Conservation (phyloP, 2,888 invertebrate genomes). For the Parelbella ahira region DNA sequence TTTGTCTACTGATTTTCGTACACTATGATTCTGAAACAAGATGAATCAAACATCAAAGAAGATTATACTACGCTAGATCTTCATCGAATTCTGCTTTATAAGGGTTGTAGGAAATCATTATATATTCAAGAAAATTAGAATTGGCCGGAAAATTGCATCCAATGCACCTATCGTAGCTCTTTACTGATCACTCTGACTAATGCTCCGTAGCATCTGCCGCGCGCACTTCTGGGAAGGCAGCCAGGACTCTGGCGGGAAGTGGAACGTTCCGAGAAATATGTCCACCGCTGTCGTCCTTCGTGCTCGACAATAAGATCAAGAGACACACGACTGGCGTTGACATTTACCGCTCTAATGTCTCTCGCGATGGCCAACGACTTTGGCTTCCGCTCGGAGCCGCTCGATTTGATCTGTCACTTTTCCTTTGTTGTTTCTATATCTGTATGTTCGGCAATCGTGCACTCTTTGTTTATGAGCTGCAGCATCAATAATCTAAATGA, state of each 20-base stretch:
- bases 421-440: slow-evolving; percentile 9
- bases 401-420: slow-evolving; percentile 14
- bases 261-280: slow-evolving; percentile 52
- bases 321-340: slow-evolving; percentile 39
- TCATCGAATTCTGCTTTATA: too few species aligned
- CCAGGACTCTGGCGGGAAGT: slow-evolving; percentile 51
- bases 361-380: slow-evolving; percentile 7
- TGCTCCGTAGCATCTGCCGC: slow-evolving; percentile 36
- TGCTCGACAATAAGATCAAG: slow-evolving; percentile 47
- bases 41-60: too few species aligned
- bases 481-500: not conserved
- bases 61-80: too few species aligned
- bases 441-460: slow-evolving; percentile 6
- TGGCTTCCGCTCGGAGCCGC: slow-evolving; percentile 8
- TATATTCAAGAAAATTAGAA: too few species aligned
- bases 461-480: slow-evolving; percentile 8
- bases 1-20: too few species aligned
- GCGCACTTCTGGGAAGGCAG: slow-evolving; percentile 52
- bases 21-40: too few species aligned
- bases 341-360: slow-evolving; percentile 39
- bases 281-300: slow-evolving; percentile 46
- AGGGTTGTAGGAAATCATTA: too few species aligned
- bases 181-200: slow-evolving; percentile 37
- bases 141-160: slow-evolving; percentile 4
- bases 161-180: slow-evolving; percentile 6